Percentiles rank a stretch among this genome's conserved stretches.
Conservation (phyloP, 64 coral and sea anemone genomes). For the Montipora capricornis region DNA sequence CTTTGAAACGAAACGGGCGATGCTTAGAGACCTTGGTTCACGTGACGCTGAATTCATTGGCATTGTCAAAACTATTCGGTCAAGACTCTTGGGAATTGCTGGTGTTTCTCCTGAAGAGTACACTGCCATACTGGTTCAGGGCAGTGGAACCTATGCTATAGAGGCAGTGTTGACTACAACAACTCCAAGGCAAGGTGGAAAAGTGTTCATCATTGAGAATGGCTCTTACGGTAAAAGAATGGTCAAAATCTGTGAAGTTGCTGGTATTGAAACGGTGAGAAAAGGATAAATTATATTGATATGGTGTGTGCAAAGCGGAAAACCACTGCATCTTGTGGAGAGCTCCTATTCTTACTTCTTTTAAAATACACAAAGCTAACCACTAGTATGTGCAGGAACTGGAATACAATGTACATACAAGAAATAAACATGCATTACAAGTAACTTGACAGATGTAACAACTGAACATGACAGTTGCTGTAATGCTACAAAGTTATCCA, state of each 20-base stretch:
- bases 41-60: constrained; percentile 90
- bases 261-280: constrained; percentile 89
- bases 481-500: no score
- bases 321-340: no score
- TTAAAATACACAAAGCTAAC: no score
- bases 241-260: constrained; percentile 85
- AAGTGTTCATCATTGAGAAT: constrained; percentile 89
- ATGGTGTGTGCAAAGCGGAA: no score
- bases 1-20: constrained; percentile 87
- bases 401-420: no score
- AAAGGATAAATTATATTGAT: no score
- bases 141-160: constrained; percentile 88
- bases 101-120: constrained; percentile 82
- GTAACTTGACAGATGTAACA: no score
- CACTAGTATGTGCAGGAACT: no score
- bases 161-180: constrained; percentile 91
- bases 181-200: constrained; percentile 79
- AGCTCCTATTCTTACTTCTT: no score
- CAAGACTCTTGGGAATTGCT: constrained; percentile 86
- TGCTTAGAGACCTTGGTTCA: constrained; percentile 96
- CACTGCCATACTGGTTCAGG: constrained; percentile 82
- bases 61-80: constrained; percentile 84
- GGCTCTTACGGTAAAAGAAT: constrained; percentile 98
- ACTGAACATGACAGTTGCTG: no score
- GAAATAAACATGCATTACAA: no score